Percentiles rank a stretch among this genome's conserved stretches.
phyloP scores from a whole-genome alignment of 2,113 vertebrate species.

The Smithornis capensis region DNA sequence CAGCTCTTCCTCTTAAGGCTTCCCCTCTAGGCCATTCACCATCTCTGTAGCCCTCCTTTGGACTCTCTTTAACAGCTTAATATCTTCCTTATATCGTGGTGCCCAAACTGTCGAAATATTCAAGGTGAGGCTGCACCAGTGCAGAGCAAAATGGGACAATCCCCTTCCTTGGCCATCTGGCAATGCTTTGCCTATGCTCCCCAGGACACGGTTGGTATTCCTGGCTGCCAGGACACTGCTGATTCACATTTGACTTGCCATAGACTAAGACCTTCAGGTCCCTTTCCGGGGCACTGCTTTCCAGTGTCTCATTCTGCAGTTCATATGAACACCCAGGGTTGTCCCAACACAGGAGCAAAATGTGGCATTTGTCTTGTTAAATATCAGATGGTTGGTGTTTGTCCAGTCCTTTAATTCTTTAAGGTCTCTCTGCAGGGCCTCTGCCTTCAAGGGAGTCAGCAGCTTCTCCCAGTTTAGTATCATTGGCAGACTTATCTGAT shows the following conservation, averaged over 20 bases:
- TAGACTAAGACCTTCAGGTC: not conserved
- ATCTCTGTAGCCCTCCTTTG: not conserved
- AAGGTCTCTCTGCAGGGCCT: not conserved
- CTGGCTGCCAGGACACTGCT: not conserved
- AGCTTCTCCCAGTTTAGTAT: not conserved
- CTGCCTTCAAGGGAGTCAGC: not conserved
- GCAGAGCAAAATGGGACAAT: not conserved
- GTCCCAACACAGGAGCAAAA: not conserved
- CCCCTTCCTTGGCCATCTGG: accelerated
- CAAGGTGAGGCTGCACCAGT: accelerated
- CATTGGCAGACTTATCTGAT: not conserved
- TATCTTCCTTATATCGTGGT: not conserved
- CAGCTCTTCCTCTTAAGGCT: not conserved
- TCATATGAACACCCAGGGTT: not conserved
- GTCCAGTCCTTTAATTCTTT: not conserved
- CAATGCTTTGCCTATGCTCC: accelerated
- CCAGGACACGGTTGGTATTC: accelerated
- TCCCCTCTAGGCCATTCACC: not conserved
- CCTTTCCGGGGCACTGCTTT: not conserved
- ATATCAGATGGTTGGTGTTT: not conserved
- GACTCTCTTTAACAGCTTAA: not conserved
- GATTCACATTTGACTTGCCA: not conserved
- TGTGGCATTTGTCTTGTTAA: not conserved
- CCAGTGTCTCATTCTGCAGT: not conserved
- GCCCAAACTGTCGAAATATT: not conserved